These are phyloP conservation scores for Helostoma temminkii DNA, from an alignment of 2,797 vertebrate species.

Conservation along the genomic window DNA sequence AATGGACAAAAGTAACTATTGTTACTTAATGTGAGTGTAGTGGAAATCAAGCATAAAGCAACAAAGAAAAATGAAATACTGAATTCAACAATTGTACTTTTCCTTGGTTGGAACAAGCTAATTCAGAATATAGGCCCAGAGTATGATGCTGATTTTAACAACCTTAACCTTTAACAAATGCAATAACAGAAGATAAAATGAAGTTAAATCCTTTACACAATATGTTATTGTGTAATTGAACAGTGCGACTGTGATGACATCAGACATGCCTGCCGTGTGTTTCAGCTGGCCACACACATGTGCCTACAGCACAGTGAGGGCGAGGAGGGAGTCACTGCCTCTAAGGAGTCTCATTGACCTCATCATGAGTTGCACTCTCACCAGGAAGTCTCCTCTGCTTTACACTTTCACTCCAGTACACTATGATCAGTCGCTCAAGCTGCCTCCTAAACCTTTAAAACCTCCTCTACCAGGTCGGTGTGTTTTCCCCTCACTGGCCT, in stretches of 20 bases:
- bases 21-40: too few species aligned
- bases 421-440: constrained; percentile 12
- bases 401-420: constrained; percentile 23
- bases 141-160: too few species aligned
- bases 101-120: too few species aligned
- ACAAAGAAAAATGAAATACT: too few species aligned
- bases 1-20: too few species aligned
- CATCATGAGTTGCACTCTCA: constrained; percentile 55
- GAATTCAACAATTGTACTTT: too few species aligned
- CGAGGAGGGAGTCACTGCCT: constrained; percentile 37
- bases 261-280: constrained; percentile 38
- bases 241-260: constrained; percentile 23
- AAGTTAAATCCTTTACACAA: not conserved
- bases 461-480: constrained; percentile 17
- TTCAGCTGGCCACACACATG: constrained; percentile 35
- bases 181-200: too few species aligned
- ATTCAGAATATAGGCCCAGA: too few species aligned
- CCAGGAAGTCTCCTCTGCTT: constrained; percentile 55
- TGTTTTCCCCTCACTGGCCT: constrained; percentile 20
- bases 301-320: constrained; percentile 36
- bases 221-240: constrained; percentile 30
- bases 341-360: constrained; percentile 61
- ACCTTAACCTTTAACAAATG: too few species aligned
- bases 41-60: too few species aligned
- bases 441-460: constrained; percentile 9